Evolutionary conservation across 2,888 invertebrate species (phyloP), one percentile per base, ranked within the genome.

Genomic region (Diadegma fenestrale): DNA sequence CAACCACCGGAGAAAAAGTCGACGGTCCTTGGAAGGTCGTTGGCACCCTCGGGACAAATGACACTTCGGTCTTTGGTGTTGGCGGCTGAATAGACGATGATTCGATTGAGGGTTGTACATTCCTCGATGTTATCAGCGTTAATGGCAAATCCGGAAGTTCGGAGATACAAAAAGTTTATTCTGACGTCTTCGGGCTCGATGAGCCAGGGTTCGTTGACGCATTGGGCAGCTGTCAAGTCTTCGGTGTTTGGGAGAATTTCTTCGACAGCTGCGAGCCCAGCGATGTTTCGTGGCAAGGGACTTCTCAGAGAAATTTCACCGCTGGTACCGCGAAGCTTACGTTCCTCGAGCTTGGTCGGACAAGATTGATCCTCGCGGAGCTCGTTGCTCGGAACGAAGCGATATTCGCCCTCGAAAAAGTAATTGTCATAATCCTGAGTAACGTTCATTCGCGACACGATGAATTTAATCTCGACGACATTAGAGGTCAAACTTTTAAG

Each of bases 351-450:
- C 26, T 95, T 95, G 48, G 96, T 95, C 0, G 96, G 95, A 91
- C 97, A 97, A n/a, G 94, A 93, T 85, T 94, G 94, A 64, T 95
- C 95, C 87, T 95, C 95, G 48, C 86, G 75, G 0, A 91, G 88
- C 66, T 95, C 95, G 1, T 94, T 95, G 64, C 94, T 94, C 0
- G 96, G 95, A 69, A 96, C 94, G 92, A 96, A 96, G 91, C 96
- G 96, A 89, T 96, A 96, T 92, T 96, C 96, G 0, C 96, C 97
- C 90, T 97, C 97, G 94, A 97, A 97, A 91, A 96, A 96, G 93
- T 97, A 97, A 91, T 97, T 96, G 80, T 96, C 95, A 91, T 97
- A 97, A 94, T 97, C 97, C 94, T 97, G 97, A 8, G 97, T 96
- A 80, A 97, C 96, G 94, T 96, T 96, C 98, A 98, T 97, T 92